Evolutionary conservation across 2,113 vertebrate genomes (phyloP), one percentile per base, ranked within the genome.

Genomic region (Seriola aureovittata): DNA sequence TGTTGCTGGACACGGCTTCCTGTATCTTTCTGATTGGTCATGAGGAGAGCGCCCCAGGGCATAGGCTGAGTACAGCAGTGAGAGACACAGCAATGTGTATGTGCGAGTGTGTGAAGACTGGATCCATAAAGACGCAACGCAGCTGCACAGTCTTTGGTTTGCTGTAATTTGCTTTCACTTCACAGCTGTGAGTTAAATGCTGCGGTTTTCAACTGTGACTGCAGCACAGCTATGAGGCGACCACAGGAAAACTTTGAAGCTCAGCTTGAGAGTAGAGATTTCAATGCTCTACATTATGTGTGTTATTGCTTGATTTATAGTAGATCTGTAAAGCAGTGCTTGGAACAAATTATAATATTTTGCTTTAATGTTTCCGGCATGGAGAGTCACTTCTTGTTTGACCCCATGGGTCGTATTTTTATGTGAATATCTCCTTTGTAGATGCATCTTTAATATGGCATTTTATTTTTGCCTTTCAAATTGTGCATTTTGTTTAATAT

Each of bases 21-120:
- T 94, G 93, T 86, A 78, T 82, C 68, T 78, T 36, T 90, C 77
- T 85, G 91, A 95, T 94, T 94, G 94, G 93, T 72, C 60, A 75
- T 84, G 70, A 64, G 80, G 69, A 68, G 44, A 80, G 78, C 2
- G 69, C 89, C 74, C 4, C 19, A 21, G 88, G 88, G 81, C 66
- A 75, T 52, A 71, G 75, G 40, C 60, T 66, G 82, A 71, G 50
- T 12, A 42, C 46, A 29, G 71, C 63, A 23, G n/a, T 34, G n/a
- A 34, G 66, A 72, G 76, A 77, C 74, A 82, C 40, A 64, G 32
- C 52, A 74, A 4, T 64, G 74, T 75, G 8, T 38, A 68, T 17
- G 55, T 80, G 64, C 67, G 68, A 25, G 19, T 54, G 58, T 65
- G 48, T 52, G 66, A 64, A 54, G 12, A 71, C 25, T 36, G 0